Evolutionary conservation across 1,140 invertebrate species (phyloP).

Genomic region (Aphelenchoides fujianensis): DNA sequence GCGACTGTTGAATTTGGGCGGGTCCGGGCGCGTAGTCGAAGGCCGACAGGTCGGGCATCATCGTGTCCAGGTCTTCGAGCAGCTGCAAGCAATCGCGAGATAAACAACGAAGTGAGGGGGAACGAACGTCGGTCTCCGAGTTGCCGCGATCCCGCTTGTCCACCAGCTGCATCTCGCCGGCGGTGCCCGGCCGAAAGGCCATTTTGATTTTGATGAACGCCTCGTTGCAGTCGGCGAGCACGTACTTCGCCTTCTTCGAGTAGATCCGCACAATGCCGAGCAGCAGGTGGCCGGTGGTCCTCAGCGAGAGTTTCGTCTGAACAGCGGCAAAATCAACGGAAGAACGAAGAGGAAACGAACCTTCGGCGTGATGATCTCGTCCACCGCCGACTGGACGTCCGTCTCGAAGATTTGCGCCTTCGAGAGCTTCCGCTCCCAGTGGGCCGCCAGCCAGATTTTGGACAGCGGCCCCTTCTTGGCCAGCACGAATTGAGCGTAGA

Average conservation of each 20-base stretch:
- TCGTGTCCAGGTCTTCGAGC: conserved; percentile 80
- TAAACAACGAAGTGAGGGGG: not conserved
- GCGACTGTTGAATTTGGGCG: conserved; percentile 90
- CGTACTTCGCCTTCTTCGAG: conserved; percentile 95
- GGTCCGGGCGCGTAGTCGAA: conserved; percentile 68
- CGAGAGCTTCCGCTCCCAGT: conserved; percentile 99
- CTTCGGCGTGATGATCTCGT: conserved; percentile 97
- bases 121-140: conserved; percentile 14
- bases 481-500: conserved; percentile 62
- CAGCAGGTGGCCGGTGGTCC: conserved; percentile 94
- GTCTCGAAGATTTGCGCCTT: conserved; percentile 99
- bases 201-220: conserved; percentile 99
- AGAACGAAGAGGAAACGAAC: conserved; percentile 63
- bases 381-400: conserved; percentile 97
- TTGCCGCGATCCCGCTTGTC: not conserved
- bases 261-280: conserved; percentile 97
- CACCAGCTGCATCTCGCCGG: conserved; percentile 62
- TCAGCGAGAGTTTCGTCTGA: conserved; percentile 91
- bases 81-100: conserved; percentile 17
- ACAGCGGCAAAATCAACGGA: conserved; percentile 24
- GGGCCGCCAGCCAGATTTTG: conserved; percentile 85
- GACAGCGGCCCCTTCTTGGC: conserved; percentile 61
- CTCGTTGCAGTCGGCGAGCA: conserved; percentile 98
- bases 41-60: conserved; percentile 87
- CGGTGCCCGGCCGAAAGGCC: conserved; percentile 93